These are phyloP conservation scores for Lerista edwardsae DNA, from an alignment of 2,797 vertebrate genomes.

Conservation along the genomic window DNA sequence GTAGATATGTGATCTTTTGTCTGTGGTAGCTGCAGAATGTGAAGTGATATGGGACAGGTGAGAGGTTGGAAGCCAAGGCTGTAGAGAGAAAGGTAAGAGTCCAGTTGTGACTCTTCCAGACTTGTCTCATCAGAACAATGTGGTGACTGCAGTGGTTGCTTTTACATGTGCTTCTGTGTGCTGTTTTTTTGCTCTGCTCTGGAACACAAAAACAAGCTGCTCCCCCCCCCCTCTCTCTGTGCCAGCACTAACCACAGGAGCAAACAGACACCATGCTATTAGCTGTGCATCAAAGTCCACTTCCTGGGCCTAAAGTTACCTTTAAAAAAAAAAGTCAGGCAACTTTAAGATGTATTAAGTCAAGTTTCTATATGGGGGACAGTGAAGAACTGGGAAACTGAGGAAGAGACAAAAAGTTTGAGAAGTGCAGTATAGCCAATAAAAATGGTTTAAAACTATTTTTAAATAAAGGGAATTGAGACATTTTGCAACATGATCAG, in stretches of 20 bases:
- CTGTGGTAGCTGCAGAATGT: no score
- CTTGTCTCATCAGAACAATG: not conserved
- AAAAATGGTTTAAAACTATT: not conserved
- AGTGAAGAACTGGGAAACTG: not conserved
- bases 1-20: no score
- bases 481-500: slow-evolving; percentile 6
- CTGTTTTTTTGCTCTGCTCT: not conserved
- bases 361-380: not conserved
- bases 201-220: not conserved
- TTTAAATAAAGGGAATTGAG: slow-evolving; percentile 24
- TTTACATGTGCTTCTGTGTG: not conserved
- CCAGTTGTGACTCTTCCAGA: not conserved
- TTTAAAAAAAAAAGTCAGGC: not conserved
- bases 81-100: no score
- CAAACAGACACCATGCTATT: not conserved
- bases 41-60: no score
- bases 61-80: no score
- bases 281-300: not conserved
- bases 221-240: not conserved
- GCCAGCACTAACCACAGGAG: not conserved
- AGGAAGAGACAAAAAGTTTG: not conserved
- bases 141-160: not conserved
- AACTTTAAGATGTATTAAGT: not conserved
- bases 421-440: not conserved
- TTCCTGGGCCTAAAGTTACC: not conserved